Conservation (phyloP, 2,113 vertebrate genomes). For the Pteruthius melanotis region DNA sequence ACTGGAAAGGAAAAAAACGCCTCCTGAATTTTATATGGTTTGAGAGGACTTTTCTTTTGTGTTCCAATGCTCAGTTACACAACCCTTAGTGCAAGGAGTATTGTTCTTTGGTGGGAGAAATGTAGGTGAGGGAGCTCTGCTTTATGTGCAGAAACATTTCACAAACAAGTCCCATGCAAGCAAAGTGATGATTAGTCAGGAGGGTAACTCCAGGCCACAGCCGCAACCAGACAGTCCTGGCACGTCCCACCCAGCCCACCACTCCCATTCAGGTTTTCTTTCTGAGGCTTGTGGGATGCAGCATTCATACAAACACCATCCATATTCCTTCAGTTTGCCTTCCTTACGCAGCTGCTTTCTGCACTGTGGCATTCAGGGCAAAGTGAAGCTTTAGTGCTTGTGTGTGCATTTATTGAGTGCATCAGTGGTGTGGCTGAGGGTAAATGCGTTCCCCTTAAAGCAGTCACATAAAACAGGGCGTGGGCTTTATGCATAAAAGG, state of each 20-base stretch:
- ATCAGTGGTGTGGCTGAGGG: not conserved
- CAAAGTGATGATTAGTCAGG: not conserved
- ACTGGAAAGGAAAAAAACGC: not conserved
- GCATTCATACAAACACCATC: not conserved
- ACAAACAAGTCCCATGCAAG: not conserved
- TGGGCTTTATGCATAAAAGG: not conserved
- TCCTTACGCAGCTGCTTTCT: not conserved
- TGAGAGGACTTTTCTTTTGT: not conserved
- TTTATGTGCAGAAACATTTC: not conserved
- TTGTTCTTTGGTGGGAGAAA: not conserved
- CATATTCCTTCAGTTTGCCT: not conserved
- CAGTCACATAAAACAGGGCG: not conserved
- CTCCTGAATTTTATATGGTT: not conserved
- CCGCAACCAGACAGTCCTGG: not conserved
- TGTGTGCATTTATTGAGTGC: rapidly evolving
- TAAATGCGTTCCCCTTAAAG: not conserved
- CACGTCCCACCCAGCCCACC: not conserved
- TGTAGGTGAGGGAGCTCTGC: not conserved
- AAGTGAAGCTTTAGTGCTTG: not conserved
- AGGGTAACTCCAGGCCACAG: not conserved
- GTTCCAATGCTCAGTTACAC: not conserved
- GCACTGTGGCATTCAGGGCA: not conserved
- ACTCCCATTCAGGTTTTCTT: not conserved
- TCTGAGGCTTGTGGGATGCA: not conserved
- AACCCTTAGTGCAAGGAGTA: not conserved